Evolutionary conservation across 2,888 invertebrate genomes (phyloP).

Genomic region (Elysia crispata): DNA sequence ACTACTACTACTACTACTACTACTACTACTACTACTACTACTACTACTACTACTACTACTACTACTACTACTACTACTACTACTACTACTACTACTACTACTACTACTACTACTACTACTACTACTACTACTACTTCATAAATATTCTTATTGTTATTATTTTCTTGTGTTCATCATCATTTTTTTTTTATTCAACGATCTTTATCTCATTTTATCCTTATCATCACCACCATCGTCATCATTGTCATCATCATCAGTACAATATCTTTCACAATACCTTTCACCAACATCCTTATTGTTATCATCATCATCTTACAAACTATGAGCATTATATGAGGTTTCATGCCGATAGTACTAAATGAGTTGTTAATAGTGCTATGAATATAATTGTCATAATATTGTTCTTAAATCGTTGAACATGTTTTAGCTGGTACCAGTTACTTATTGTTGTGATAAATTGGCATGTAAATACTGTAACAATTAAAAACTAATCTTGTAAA

Average conservation of each 20-base stretch:
- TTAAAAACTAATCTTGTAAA: too few species aligned
- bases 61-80: conserved; percentile 9
- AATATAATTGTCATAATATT: too few species aligned
- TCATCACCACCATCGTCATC: background rate
- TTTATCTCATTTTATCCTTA: background rate
- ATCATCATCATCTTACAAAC: background rate
- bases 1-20: conserved; percentile 9
- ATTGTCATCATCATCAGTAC: background rate
- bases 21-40: conserved; percentile 4
- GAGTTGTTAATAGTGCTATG: too few species aligned
- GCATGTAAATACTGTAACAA: too few species aligned
- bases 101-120: conserved; percentile 9
- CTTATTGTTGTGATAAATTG: too few species aligned
- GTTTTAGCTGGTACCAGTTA: too few species aligned
- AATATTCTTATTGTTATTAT: background rate
- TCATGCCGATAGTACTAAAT: too few species aligned
- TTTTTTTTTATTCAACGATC: background rate
- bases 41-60: conserved; percentile 4
- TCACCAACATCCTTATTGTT: background rate
- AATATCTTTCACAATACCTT: background rate
- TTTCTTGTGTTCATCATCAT: background rate
- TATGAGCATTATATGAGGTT: too few species aligned
- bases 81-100: conserved; percentile 9
- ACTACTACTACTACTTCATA: background rate
- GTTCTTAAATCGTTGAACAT: too few species aligned